phyloP scores from a whole-genome alignment of 1,140 invertebrate genomes.

The Littorina saxatilis region DNA sequence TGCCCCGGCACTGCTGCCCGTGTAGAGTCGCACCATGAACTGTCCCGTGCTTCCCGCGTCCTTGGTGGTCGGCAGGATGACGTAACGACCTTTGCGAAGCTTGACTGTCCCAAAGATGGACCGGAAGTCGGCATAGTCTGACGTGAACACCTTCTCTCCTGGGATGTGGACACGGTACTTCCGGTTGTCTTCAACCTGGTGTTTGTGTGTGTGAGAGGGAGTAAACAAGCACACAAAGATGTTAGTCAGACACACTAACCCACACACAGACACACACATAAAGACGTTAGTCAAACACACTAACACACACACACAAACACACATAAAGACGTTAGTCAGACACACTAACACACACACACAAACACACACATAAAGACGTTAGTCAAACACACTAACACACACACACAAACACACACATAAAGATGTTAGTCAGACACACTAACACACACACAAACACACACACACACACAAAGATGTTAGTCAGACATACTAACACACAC shows the following conservation, averaged over 20 bases:
- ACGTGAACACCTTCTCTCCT: constrained; percentile 73
- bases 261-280: too few relatives aligned
- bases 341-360: too few relatives aligned
- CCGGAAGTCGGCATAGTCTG: constrained; percentile 77
- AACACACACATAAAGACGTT: too few relatives aligned
- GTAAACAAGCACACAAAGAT: neutral
- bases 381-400: too few relatives aligned
- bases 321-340: too few relatives aligned
- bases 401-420: too few relatives aligned
- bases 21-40: constrained; percentile 80
- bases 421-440: too few relatives aligned
- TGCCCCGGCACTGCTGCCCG: constrained; percentile 58
- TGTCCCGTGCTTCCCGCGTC: constrained; percentile 77
- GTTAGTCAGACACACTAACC: neutral
- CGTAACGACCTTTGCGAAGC: constrained; percentile 78
- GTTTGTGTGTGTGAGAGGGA: neutral
- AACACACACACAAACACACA: too few relatives aligned
- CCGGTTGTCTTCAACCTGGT: constrained; percentile 80
- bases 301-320: neutral
- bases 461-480: too few relatives aligned
- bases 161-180: constrained; percentile 78
- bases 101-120: constrained; percentile 76
- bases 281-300: neutral
- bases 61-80: constrained; percentile 81
- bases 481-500: too few relatives aligned